Percentiles rank a stretch among this genome's conserved stretches.
Evolutionary conservation across 2,113 vertebrate species (phyloP).

Genomic region (Ictalurus furcatus): DNA sequence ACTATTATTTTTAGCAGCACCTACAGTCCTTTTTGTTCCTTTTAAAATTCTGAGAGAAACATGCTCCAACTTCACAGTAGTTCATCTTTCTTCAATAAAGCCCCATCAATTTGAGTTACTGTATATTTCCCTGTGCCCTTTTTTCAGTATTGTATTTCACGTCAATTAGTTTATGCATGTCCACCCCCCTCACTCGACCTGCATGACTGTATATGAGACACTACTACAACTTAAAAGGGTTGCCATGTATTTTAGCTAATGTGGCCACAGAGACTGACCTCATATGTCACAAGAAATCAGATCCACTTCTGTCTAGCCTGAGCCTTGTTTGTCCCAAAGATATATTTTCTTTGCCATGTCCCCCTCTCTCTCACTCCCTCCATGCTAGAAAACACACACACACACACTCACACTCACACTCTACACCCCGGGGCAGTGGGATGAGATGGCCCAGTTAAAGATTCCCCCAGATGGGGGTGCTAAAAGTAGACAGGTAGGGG

Average conservation of each 20-base stretch:
- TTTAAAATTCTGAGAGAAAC: not conserved
- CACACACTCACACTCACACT: not conserved
- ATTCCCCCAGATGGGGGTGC: constrained; percentile 51
- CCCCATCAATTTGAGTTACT: not conserved
- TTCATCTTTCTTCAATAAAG: not conserved
- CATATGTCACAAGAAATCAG: constrained; percentile 41
- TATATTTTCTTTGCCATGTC: constrained; percentile 16
- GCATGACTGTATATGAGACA: constrained; percentile 25
- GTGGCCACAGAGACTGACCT: constrained; percentile 20
- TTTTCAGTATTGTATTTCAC: not conserved
- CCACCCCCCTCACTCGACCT: not conserved
- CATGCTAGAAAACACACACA: not conserved
- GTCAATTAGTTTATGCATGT: constrained; percentile 3
- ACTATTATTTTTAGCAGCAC: constrained; percentile 3
- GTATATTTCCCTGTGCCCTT: not conserved
- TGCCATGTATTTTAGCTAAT: constrained; percentile 24
- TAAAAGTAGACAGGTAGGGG: constrained; percentile 64
- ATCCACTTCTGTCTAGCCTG: constrained; percentile 18
- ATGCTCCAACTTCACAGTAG: not conserved
- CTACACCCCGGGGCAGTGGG: constrained; percentile 50
- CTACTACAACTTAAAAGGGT: not conserved
- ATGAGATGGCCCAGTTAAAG: constrained; percentile 69
- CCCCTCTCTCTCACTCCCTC: not conserved
- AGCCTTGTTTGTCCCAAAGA: constrained; percentile 27
- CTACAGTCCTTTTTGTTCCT: not conserved